phyloP scores from a whole-genome alignment of 2,888 invertebrate species.

The Hylaea fasciaria region DNA sequence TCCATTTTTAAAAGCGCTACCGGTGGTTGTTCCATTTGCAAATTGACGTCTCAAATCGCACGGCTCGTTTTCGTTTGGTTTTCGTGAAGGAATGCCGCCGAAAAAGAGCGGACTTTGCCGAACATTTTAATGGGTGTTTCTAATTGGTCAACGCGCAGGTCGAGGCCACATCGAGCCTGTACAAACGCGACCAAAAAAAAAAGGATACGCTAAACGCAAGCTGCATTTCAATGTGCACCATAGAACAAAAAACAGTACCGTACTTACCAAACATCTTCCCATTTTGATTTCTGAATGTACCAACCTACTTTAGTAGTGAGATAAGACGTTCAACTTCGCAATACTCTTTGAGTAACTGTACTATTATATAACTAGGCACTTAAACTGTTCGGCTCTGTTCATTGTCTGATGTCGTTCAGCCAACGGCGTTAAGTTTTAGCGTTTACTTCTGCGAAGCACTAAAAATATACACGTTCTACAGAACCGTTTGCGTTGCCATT shows the following conservation, averaged over 20 bases:
- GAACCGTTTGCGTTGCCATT: constrained; percentile 39
- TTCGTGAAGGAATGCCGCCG: constrained; percentile 77
- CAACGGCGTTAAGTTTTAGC: constrained; percentile 69
- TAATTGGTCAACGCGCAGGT: constrained; percentile 75
- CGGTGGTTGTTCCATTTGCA: constrained; percentile 67
- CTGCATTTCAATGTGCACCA: constrained; percentile 35
- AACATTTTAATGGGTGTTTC: constrained; percentile 77
- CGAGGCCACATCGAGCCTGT: constrained; percentile 53
- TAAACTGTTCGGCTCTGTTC: constrained; percentile 68
- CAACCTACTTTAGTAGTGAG: constrained; percentile 28
- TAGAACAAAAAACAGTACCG: neutral
- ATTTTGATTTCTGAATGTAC: neutral
- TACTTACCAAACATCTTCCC: neutral
- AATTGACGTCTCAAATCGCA: constrained; percentile 75
- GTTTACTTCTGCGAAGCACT: constrained; percentile 76
- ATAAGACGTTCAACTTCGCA: constrained; percentile 35
- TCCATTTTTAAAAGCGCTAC: constrained; percentile 69
- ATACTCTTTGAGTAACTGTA: constrained; percentile 55
- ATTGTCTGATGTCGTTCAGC: constrained; percentile 69
- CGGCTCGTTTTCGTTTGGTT: constrained; percentile 55
- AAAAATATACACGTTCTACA: constrained; percentile 75
- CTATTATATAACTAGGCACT: constrained; percentile 69
- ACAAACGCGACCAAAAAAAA: constrained; percentile 49
- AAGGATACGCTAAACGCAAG: constrained; percentile 29
- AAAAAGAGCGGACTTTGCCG: constrained; percentile 63